phyloP scores from a whole-genome alignment of 2,888 invertebrate genomes.

The Aleiodes testaceus region DNA sequence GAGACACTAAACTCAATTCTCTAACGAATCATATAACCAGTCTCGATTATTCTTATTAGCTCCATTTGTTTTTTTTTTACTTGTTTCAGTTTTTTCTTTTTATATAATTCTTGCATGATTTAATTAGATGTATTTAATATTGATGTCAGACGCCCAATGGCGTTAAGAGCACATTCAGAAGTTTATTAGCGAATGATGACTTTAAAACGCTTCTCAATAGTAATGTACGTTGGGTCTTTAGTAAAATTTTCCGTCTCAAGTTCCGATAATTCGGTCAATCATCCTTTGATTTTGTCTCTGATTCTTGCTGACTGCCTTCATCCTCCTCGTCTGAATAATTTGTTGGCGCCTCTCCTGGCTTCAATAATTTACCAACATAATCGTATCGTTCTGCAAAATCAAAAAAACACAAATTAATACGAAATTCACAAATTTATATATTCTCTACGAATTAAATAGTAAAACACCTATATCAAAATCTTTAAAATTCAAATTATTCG shows the following conservation, averaged over 20 bases:
- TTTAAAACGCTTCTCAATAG: conserved; percentile 56
- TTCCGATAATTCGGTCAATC: conserved; percentile 63
- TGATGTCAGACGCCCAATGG: conserved; percentile 24
- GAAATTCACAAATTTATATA: conserved; percentile 7
- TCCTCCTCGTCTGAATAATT: conserved; percentile 94
- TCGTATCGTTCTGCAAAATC: conserved; percentile 90
- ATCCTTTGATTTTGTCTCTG: conserved; percentile 71
- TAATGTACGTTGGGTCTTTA: conserved; percentile 55
- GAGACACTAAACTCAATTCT: conserved; percentile 60
- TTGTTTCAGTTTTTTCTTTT: not conserved
- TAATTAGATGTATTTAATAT: conserved; percentile 58
- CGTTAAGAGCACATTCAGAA: conserved; percentile 53
- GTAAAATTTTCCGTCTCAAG: conserved; percentile 51
- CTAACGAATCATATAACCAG: conserved; percentile 52
- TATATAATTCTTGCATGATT: conserved; percentile 48
- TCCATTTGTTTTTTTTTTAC: conserved; percentile 44
- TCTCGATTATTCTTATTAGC: conserved; percentile 55
- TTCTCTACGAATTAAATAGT: conserved; percentile 8
- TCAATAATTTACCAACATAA: conserved; percentile 90
- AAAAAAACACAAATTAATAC: conserved; percentile 30
- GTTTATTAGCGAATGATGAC: conserved; percentile 53
- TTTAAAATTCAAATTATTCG: conserved; percentile 22
- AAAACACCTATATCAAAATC: not conserved
- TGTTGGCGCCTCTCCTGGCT: conserved; percentile 91
- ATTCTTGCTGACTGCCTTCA: conserved; percentile 73